Conservation (phyloP, 2,797 vertebrate genomes). For the Numenius phaeopus region DNA sequence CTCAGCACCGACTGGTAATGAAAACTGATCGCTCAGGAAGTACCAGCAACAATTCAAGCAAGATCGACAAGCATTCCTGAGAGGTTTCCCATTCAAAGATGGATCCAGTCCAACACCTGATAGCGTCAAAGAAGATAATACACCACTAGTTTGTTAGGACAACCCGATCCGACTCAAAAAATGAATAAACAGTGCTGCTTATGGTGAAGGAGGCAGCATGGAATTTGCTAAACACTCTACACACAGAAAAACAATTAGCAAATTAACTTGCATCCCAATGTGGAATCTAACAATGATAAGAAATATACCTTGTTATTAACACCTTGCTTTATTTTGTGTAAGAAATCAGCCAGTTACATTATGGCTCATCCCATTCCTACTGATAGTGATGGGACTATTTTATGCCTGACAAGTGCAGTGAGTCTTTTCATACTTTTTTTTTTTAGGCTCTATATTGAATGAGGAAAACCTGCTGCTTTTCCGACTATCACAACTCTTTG, state of each 20-base stretch:
- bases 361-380: background rate
- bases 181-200: background rate
- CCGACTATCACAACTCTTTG: background rate
- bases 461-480: background rate
- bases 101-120: background rate
- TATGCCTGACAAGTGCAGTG: background rate
- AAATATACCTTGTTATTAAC: slow-evolving; percentile 37
- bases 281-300: slow-evolving; percentile 41
- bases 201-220: background rate
- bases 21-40: background rate
- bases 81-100: background rate
- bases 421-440: background rate
- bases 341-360: background rate
- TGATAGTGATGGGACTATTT: background rate
- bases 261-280: background rate
- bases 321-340: background rate
- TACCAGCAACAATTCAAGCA: background rate
- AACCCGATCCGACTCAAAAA: background rate
- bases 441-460: background rate
- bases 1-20: background rate
- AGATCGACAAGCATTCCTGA: background rate
- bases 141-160: background rate
- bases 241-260: background rate
- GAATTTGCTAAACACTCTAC: background rate
- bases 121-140: background rate